Conservation (phyloP, 37 sponge, comb jelly and placozoan genomes). For the Lycopodina hypogea region DNA sequence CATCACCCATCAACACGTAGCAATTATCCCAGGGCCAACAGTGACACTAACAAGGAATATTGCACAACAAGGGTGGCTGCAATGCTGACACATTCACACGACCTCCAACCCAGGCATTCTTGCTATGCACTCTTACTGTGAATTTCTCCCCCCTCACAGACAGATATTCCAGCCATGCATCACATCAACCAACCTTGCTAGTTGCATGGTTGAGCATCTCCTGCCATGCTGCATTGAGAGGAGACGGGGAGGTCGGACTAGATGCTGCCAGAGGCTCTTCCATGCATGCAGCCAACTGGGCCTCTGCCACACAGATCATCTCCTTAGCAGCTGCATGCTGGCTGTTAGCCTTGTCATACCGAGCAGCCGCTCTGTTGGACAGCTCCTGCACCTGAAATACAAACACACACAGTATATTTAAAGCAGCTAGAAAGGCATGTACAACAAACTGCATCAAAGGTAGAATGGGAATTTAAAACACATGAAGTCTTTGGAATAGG, state of each 20-base stretch:
- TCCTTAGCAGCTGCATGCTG: constrained; percentile 49
- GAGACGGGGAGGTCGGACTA: neutral
- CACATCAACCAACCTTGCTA: constrained; percentile 17
- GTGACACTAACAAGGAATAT: too few relatives aligned
- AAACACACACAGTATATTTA: neutral
- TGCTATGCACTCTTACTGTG: too few relatives aligned
- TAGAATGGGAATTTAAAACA: too few relatives aligned
- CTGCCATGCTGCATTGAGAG: constrained; percentile 49
- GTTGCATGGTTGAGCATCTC: constrained; percentile 71
- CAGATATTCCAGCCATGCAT: neutral
- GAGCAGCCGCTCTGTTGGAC: constrained; percentile 36
- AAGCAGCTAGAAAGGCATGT: neutral
- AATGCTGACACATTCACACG: too few relatives aligned
- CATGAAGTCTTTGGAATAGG: neutral
- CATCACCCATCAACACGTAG: too few relatives aligned
- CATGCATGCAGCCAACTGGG: neutral
- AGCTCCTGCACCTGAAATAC: constrained; percentile 20
- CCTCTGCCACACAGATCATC: constrained; percentile 48
- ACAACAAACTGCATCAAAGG: constrained; percentile 7
- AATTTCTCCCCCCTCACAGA: too few relatives aligned
- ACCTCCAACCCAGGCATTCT: too few relatives aligned
- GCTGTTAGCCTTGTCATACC: constrained; percentile 49
- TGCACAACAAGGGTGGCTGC: too few relatives aligned
- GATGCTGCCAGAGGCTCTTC: neutral
- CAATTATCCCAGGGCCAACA: too few relatives aligned